Base-by-base conservation (phyloP, 2,797 vertebrate species). In the Sebastes taczanowskii region DNA sequence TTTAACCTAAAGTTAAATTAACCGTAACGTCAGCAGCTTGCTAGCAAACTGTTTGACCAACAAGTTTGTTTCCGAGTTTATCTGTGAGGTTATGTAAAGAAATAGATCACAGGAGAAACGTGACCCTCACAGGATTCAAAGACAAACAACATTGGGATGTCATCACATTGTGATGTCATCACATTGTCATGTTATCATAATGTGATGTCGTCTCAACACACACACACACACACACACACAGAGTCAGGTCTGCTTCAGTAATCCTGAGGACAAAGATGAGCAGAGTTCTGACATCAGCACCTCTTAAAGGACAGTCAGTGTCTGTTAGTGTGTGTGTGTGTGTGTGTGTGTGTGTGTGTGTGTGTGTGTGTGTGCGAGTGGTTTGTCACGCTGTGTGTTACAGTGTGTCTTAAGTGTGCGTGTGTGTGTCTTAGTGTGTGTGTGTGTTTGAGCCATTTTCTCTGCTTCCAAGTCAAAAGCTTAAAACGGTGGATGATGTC, bases 221-320 rank as follows among this genome's bases (percentile, higher is more conserved):
- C 34, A 7, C 3, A 3, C 25, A 25, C 25, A 25, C 25, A 32
- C 30, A 32, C 30, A 32, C 30, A 32, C 30, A 32, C 11, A 32
- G 1, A 35, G 35, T 5, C 77, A 81, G 60, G 83, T 80, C 59
- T 82, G 80, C 86, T 81, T 89, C 81, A 84, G 74, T 89, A 84
- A 91, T 93, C 87, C 86, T 77, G 74, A 88, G 81, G 77, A 86
- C 88, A 89, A 84, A 89, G 86, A 91, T 84, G 86, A 87, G 88
- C 88, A 81, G 80, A 90, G 80, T 80, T 92, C 78, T 90, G 90
- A 91, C 90, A 92, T 93, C 90, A 91, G 90, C 88, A 90, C 79
- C 81, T 89, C 88, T 86, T 84, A 88, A 77, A 89, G 83, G 75
- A 91, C 74, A 35, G 46, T 11, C 75, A 67, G 82, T 80, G 81